Base-by-base conservation (phyloP, 2,888 invertebrate species). In the Mantis religiosa region DNA sequence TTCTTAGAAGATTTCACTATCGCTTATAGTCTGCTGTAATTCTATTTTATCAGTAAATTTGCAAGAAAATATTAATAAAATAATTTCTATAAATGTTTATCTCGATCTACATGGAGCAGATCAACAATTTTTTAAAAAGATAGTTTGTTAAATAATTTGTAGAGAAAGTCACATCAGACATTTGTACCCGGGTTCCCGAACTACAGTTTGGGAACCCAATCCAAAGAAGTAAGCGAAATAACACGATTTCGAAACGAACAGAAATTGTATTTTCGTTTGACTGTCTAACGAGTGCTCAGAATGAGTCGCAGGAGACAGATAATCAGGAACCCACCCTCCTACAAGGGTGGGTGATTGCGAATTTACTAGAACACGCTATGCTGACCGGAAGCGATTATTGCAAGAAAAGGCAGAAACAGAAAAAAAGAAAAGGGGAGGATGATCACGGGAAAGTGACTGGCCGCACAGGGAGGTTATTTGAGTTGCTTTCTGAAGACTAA, bases 311-410 rank as follows among this genome's bases (percentile, higher is more conserved):
- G 54, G 54, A 25, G 54, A 71, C 54, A 25, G 54, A 71, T 71
- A 71, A 71, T 71, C 54, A 71, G 54, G 2, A 71, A 71, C 20
- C 25, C 54, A 71, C 15, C 54, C 15, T 71, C 25, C 25, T 71
- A 20, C 20, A 71, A 3, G 3, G n/a, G 4, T 3, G 54, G 54
- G 20, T 4, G 54, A 25, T 71, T 15, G 54, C 54, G 54, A 71
- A 71, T 71, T 71, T 71, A 71, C 54, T 71, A 20, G 15, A 71
- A 71, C 54, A 71, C 6, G 25, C 54, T 20, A 25, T 71, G 83
- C 83, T 89, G 89, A 87, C 87, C 88, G 87, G 85, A 89, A 83
- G 88, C 88, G 85, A 87, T 89, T 86, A 85, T 85, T 88, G 85
- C 81, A 82, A 28, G 82, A 83, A 82, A 85, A 28, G 54, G 83